These are phyloP conservation scores for Callopanchax toddi DNA, from an alignment of 2,113 vertebrate species.

Conservation along the genomic window DNA sequence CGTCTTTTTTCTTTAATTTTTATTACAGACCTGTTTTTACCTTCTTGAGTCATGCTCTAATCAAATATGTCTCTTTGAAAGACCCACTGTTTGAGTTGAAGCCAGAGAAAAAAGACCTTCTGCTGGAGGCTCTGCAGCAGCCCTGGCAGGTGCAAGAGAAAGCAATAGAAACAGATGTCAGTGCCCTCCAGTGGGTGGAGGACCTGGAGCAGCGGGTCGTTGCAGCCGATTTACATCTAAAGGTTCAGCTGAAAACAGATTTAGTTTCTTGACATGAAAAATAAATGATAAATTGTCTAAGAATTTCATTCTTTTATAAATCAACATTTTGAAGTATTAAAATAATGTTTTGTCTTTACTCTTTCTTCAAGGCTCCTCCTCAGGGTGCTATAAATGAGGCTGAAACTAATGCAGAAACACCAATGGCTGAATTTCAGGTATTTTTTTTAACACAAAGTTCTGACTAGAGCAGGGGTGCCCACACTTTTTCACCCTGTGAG, in stretches of 20 bases:
- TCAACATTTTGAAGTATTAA: neutral
- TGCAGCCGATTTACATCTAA: slow-evolving; percentile 89
- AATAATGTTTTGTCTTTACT: neutral
- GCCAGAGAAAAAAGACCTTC: slow-evolving; percentile 54
- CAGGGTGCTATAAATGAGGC: slow-evolving; percentile 55
- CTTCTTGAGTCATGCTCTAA: neutral
- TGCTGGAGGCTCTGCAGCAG: slow-evolving; percentile 79
- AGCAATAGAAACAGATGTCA: slow-evolving; percentile 85
- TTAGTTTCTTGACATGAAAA: neutral
- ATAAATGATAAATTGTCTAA: neutral
- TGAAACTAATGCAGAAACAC: slow-evolving; percentile 63
- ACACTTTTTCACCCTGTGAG: no score
- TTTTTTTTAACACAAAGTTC: neutral
- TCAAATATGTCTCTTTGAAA: slow-evolving; percentile 31
- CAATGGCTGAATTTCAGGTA: slow-evolving; percentile 77
- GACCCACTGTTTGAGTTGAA: slow-evolving; percentile 85
- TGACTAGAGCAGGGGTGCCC: no score
- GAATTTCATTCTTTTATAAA: neutral
- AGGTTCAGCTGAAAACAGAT: slow-evolving; percentile 75
- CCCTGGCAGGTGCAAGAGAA: slow-evolving; percentile 86
- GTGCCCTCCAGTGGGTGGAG: slow-evolving; percentile 91
- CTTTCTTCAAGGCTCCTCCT: slow-evolving; percentile 64
- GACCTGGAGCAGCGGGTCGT: slow-evolving; percentile 91
- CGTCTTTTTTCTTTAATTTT: neutral
- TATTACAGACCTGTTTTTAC: no score